Evolutionary conservation across 2,888 invertebrate genomes (phyloP).

Genomic region (Pecten maximus): DNA sequence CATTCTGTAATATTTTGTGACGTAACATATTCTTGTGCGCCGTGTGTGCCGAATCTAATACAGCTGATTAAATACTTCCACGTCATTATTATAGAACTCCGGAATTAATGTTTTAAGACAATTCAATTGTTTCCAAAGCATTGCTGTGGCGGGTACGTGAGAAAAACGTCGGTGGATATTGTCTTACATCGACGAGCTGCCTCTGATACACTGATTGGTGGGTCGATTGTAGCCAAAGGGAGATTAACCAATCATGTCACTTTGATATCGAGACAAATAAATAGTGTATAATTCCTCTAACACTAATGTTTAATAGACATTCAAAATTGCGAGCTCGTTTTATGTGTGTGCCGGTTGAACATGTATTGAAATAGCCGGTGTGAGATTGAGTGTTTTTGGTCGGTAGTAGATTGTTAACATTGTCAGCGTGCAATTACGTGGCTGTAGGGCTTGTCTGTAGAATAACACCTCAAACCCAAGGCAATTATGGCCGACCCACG

Average conservation of each 20-base stretch:
- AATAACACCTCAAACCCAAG: not conserved
- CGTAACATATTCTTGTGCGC: no score
- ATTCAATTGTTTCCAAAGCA: not conserved
- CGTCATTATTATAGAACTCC: no score
- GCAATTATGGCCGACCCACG: not conserved
- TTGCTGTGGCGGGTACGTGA: not conserved
- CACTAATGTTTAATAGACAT: not conserved
- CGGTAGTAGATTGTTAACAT: not conserved
- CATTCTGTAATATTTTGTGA: no score
- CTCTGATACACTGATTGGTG: not conserved
- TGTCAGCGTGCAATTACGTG: not conserved
- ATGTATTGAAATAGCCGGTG: not conserved
- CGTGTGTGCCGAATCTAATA: no score
- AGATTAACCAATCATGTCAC: constrained; percentile 30
- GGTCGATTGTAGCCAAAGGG: constrained; percentile 9
- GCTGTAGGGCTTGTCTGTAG: not conserved
- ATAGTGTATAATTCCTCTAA: constrained; percentile 19
- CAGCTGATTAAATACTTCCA: no score
- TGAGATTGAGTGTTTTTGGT: constrained; percentile 6
- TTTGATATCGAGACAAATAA: constrained; percentile 22
- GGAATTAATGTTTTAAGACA: not conserved
- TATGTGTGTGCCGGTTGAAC: not conserved
- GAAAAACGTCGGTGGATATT: not conserved
- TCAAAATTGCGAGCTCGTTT: not conserved
- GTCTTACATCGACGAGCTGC: not conserved